phyloP scores from a whole-genome alignment of 1,140 invertebrate genomes.

The Danaus plexippus region DNA sequence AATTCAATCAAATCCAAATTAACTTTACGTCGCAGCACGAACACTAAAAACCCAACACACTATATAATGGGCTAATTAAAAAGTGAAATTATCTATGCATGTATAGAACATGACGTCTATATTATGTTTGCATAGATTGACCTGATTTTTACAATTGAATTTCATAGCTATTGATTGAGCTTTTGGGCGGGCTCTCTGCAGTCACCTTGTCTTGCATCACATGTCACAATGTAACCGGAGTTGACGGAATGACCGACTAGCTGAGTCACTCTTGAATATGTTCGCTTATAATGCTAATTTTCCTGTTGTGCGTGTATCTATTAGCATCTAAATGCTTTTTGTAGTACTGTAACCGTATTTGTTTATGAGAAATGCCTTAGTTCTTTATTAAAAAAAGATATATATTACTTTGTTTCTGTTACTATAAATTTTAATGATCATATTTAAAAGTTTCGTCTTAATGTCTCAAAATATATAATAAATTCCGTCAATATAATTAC shows the following conservation, averaged over 20 bases:
- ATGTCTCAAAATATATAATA: too few species aligned
- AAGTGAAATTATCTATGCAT: too few species aligned
- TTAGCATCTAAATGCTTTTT: slow-evolving; percentile 66
- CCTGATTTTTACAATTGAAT: slow-evolving; percentile 57
- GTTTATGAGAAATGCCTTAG: slow-evolving; percentile 35
- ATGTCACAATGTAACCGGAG: slow-evolving; percentile 58
- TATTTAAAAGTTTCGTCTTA: too few species aligned
- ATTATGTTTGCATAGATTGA: slow-evolving; percentile 25
- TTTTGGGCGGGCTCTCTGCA: slow-evolving; percentile 55
- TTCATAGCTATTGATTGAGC: slow-evolving; percentile 60
- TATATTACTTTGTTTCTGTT: too few species aligned
- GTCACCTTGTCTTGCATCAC: slow-evolving; percentile 54
- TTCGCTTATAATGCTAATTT: slow-evolving; percentile 67
- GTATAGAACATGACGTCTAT: background rate
- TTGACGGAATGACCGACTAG: slow-evolving; percentile 56
- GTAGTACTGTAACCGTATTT: slow-evolving; percentile 40
- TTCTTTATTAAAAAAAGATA: slow-evolving; percentile 8
- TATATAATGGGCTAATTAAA: too few species aligned
- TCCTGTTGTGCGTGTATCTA: slow-evolving; percentile 64
- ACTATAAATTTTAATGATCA: too few species aligned
- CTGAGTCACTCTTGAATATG: slow-evolving; percentile 65
- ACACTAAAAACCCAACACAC: too few species aligned
- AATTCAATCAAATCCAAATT: too few species aligned
- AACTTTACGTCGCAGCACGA: too few species aligned
- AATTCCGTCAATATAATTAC: too few species aligned